phyloP scores from a whole-genome alignment of 2,888 invertebrate species.

The Villa cingulata region DNA sequence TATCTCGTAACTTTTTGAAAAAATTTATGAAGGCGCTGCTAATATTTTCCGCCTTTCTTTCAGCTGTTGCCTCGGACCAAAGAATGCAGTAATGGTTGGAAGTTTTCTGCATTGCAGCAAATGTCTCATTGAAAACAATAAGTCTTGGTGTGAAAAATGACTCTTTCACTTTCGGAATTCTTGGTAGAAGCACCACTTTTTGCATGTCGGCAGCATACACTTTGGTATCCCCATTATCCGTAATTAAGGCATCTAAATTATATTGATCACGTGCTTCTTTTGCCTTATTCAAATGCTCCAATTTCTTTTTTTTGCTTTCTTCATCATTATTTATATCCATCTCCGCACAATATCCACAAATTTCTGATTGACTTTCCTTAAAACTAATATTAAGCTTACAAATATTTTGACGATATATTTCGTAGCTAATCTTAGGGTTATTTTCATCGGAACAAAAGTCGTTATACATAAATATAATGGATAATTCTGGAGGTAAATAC shows the following conservation, averaged over 20 bases:
- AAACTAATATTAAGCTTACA: background rate
- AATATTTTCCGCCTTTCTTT: background rate
- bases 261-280: background rate
- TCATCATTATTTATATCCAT: background rate
- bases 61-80: background rate
- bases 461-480: no score
- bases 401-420: background rate
- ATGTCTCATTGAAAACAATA: no score
- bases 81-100: background rate
- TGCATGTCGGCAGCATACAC: background rate
- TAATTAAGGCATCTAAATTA: background rate
- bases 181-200: background rate
- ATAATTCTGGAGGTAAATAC: no score
- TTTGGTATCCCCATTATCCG: background rate
- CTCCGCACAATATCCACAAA: background rate
- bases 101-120: background rate
- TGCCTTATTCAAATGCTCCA: background rate
- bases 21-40: background rate
- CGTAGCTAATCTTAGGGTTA: background rate
- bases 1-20: background rate
- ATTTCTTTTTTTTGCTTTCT: background rate
- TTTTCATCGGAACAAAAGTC: no score
- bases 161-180: conserved; percentile 1
- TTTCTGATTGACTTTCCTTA: background rate
- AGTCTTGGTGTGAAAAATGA: no score